phyloP scores from a whole-genome alignment of 2,113 vertebrate genomes.

The Macrotus californicus region DNA sequence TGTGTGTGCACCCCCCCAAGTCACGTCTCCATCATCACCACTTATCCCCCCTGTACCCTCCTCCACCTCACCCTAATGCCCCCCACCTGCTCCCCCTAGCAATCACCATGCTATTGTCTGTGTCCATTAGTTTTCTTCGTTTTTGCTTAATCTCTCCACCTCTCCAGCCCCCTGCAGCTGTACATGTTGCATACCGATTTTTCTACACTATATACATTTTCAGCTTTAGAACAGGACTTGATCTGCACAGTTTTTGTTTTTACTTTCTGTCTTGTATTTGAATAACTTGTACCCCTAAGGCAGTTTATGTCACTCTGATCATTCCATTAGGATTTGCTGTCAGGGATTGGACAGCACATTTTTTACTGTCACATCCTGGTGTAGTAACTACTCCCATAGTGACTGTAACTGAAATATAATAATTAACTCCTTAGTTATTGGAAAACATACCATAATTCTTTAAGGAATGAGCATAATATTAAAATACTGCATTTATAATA shows the following conservation, averaged over 20 bases:
- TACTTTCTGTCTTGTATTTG: neutral
- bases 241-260: neutral
- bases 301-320: neutral
- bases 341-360: neutral
- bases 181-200: neutral
- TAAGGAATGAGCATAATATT: neutral
- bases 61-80: too few species aligned
- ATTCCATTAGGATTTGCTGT: neutral
- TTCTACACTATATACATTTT: neutral
- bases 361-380: neutral
- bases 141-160: too few species aligned
- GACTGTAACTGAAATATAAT: neutral
- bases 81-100: too few species aligned
- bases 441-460: neutral
- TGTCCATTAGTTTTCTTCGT: too few species aligned
- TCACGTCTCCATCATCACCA: too few species aligned
- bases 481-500: conserved; percentile 4
- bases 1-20: too few species aligned
- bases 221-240: neutral
- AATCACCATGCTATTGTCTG: too few species aligned
- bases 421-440: conserved; percentile 29
- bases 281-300: neutral
- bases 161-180: too few species aligned
- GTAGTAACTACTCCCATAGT: neutral
- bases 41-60: too few species aligned